Percentiles rank a stretch among this genome's conserved stretches.
Conservation (phyloP, 2,113 vertebrate species). For the Pseudois nayaur region DNA sequence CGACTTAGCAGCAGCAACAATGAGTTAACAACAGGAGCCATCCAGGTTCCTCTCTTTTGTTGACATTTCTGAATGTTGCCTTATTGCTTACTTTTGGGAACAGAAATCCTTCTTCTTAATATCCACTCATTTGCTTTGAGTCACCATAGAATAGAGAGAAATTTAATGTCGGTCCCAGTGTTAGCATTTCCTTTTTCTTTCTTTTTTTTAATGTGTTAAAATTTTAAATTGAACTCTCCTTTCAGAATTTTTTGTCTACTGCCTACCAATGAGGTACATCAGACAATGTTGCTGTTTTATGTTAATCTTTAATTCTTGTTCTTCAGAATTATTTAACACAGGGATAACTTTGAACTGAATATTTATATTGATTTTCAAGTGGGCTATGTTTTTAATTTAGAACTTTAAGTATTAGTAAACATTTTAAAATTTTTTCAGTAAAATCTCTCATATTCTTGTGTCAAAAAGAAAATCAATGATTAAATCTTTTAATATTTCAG, state of each 20-base stretch:
- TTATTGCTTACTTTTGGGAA: neutral
- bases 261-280: neutral
- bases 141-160: neutral
- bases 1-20: too few relatives aligned
- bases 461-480: neutral
- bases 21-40: neutral
- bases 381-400: slow-evolving; percentile 31
- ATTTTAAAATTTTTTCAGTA: neutral
- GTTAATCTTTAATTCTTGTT: slow-evolving; percentile 54
- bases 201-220: slow-evolving; percentile 2
- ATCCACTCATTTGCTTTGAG: slow-evolving; percentile 2
- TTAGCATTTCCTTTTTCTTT: neutral
- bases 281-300: slow-evolving; percentile 34
- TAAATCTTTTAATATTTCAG: neutral
- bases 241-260: slow-evolving; percentile 37
- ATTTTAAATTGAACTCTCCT: slow-evolving; percentile 60
- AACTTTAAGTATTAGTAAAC: slow-evolving; percentile 42
- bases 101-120: neutral
- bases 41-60: neutral
- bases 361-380: slow-evolving; percentile 20
- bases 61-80: neutral
- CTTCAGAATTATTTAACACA: slow-evolving; percentile 20
- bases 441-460: neutral
- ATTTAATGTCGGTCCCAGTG: neutral
- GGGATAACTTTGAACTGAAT: slow-evolving; percentile 40